Evolutionary conservation across 2,888 invertebrate species (phyloP).

Genomic region (Pandemis heparana): DNA sequence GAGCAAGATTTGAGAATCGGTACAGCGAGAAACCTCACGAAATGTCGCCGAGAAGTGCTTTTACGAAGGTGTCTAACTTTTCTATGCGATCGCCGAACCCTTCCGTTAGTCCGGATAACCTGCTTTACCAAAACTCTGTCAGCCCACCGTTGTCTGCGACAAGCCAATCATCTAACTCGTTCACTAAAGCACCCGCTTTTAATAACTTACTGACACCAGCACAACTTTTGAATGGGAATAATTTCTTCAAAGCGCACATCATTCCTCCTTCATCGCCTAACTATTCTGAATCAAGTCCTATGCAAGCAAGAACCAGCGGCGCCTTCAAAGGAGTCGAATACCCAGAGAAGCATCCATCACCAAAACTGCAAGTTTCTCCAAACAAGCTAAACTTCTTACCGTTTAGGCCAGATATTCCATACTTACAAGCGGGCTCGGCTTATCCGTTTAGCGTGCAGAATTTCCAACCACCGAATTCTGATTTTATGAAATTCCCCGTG

Average conservation of each 20-base stretch:
- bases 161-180: constrained; percentile 84
- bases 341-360: constrained; percentile 68
- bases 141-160: constrained; percentile 88
- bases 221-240: constrained; percentile 80
- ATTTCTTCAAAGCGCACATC: constrained; percentile 84
- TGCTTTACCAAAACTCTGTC: constrained; percentile 91
- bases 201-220: constrained; percentile 76
- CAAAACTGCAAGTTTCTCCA: constrained; percentile 70
- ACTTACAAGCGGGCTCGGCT: constrained; percentile 75
- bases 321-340: constrained; percentile 70
- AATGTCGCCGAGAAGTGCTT: constrained; percentile 90
- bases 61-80: constrained; percentile 90
- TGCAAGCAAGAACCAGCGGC: constrained; percentile 64
- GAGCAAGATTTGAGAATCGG: constrained; percentile 80
- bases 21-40: constrained; percentile 78
- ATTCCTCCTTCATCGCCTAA: constrained; percentile 80
- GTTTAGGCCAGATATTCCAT: constrained; percentile 86
- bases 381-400: constrained; percentile 85
- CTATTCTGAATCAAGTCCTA: constrained; percentile 68
- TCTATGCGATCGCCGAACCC: constrained; percentile 87
- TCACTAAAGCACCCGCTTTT: constrained; percentile 70
- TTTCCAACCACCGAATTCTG: constrained; percentile 75
- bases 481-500: constrained; percentile 80
- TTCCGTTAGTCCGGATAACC: constrained; percentile 91
- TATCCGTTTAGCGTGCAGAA: constrained; percentile 82